Evolutionary conservation across 2,888 invertebrate species (phyloP).

Genomic region (Netelia inedita): DNA sequence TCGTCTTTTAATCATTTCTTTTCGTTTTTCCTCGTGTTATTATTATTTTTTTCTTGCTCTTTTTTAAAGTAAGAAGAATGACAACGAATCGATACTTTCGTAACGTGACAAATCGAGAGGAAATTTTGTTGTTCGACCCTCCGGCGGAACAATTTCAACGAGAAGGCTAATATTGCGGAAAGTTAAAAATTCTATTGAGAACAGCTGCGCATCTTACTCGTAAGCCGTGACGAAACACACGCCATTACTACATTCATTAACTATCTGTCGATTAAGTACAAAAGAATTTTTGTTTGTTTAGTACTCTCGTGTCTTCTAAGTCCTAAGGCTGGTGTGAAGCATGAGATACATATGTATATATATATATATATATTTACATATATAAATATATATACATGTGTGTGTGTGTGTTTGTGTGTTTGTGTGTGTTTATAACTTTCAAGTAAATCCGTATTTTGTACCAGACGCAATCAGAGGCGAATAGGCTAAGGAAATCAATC

Average conservation of each 20-base stretch:
- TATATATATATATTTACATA: constrained; percentile 41
- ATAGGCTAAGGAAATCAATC: constrained; percentile 26
- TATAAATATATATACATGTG: constrained; percentile 62
- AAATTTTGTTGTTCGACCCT: not conserved
- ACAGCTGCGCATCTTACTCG: constrained; percentile 59
- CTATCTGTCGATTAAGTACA: constrained; percentile 82
- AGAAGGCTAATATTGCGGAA: constrained; percentile 62
- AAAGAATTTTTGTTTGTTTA: constrained; percentile 77
- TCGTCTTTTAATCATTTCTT: constrained; percentile 3
- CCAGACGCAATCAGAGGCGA: constrained; percentile 65
- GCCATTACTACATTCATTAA: constrained; percentile 65
- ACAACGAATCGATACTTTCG: not conserved
- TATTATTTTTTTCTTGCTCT: not conserved
- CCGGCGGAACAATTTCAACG: not conserved
- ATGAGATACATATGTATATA: constrained; percentile 70
- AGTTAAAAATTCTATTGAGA: constrained; percentile 71
- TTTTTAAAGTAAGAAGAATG: constrained; percentile 3
- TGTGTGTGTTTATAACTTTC: constrained; percentile 61
- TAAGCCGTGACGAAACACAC: constrained; percentile 68
- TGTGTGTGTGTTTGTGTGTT: constrained; percentile 37
- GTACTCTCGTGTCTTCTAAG: constrained; percentile 75
- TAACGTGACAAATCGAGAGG: not conserved
- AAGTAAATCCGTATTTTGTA: constrained; percentile 75
- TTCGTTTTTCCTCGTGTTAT: constrained; percentile 2
- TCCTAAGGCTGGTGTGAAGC: constrained; percentile 77